Evolutionary conservation across 1,140 invertebrate genomes (phyloP).

Genomic region (Harlomillsia oculata): DNA sequence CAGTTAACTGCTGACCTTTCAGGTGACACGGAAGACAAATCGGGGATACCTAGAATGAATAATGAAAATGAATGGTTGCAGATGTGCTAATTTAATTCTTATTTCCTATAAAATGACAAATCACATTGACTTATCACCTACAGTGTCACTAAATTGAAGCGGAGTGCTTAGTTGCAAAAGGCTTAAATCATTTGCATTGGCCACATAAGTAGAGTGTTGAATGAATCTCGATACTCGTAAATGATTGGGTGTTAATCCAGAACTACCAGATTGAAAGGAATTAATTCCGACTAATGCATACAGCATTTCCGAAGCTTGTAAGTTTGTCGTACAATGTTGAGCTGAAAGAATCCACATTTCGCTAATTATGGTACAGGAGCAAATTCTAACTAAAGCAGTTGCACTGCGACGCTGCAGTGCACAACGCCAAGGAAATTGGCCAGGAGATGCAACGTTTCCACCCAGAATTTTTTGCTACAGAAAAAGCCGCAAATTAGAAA

Average conservation of each 20-base stretch:
- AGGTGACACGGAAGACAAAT: background rate
- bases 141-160: background rate
- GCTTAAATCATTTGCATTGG: background rate
- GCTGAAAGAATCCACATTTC: background rate
- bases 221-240: background rate
- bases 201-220: background rate
- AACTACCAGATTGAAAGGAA: background rate
- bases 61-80: too few species aligned
- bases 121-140: background rate
- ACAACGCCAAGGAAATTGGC: background rate
- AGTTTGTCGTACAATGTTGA: background rate
- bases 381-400: background rate
- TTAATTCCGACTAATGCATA: too few species aligned
- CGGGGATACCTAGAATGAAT: background rate
- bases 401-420: background rate
- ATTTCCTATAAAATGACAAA: background rate
- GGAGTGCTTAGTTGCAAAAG: background rate
- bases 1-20: background rate
- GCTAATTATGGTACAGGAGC: background rate
- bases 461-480: background rate
- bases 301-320: background rate
- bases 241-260: background rate
- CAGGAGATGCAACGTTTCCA: background rate
- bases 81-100: background rate
- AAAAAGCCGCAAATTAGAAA: too few species aligned